Evolutionary conservation across 2,797 vertebrate species (phyloP), one percentile per base, ranked within the genome.

Genomic region (Rhynchotus rufescens): DNA sequence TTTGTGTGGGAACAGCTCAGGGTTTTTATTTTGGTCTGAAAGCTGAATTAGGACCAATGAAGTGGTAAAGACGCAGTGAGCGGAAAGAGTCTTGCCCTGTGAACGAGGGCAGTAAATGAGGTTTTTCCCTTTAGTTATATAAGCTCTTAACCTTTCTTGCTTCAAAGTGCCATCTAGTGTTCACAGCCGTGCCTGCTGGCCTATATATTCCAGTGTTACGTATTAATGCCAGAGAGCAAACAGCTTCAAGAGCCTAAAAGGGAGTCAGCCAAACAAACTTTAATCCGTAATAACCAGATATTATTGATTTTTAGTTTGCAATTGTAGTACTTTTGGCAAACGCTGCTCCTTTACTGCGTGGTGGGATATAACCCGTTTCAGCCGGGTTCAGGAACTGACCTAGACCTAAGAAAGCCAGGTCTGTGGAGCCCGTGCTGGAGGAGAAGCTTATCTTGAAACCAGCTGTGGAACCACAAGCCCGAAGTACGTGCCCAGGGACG

Each of bases 121-220:
- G 34, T 23, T 49, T 60, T 90, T 88, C 38, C 1, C 1, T 72
- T 52, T 19, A 10, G 86, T 92, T 65, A 82, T 60, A 2, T 71
- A 84, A 93, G 49, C 79, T 67, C 49, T 79, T 89, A 79, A 86
- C 79, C 97, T 96, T 95, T 80, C 96, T 97, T 86, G 96, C 97
- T 91, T 94, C 34, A 32, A 96, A 88, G 96, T 95, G 96, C 98
- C 98, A 97, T 92, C 98, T 98, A 94, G 97, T 88, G 98, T 82
- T 95, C 40, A 17, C 71, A 68, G 40, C 62, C 77, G 14, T 72
- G 67, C 30, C 86, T 69, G 73, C 88, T 73, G n/a, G 85, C 38
- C 47, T 83, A 80, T 22, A 8, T 75, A 8, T 75, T 28, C 85
- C 54, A 6, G 67, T 9, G 2, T 36, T 20, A 52, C 49, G 17